Base-by-base conservation (phyloP, 2,113 vertebrate species). In the Damaliscus lunatus region DNA sequence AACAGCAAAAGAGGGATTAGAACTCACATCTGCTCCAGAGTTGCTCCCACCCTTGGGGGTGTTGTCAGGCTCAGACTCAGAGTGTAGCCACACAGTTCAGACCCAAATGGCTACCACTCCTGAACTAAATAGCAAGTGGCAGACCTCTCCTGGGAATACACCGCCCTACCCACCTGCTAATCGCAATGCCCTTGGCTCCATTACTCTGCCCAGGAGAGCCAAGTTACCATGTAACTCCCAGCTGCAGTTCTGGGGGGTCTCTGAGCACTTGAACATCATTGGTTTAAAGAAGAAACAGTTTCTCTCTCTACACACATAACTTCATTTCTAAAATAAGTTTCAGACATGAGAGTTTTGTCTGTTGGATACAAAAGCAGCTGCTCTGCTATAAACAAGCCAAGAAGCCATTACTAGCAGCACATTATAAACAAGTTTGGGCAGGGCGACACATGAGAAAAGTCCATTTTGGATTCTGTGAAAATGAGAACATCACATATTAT, bases 381-480 rank as follows among this genome's bases (percentile, higher is more conserved):
- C 29, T 40, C 7, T 85, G 4, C 50, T 83, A 8, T 55, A 95
- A 88, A 86, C 23, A 74, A 94, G 40, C 50, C 57, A 77, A 88
- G 62, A 87, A 62, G n/a, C 31, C 80, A 55, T 88, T 57, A 53
- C 7, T 85, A 84, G n/a, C 13, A 93, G 43, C 16, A 81, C n/a
- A 64, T 52, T 48, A 67, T 77, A 12, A 91, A 93, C 14, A 17
- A 90, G 31, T 36, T 87, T 6, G 43, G 77, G 52, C n/a, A 55
- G 46, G 85, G 25, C 31, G 52, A 96, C 11, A n/a, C 57, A 74
- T 91, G 19, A 93, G 55, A 91, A 91, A 78, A 91, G 52, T 33
- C 50, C 55, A n/a, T 83, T 96, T 90, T 80, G 29, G 53, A 89
- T 86, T 92, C 50, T 25, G 12, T 95, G 71, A 94, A 88, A 95